These are phyloP conservation scores for Harpagus bidentatus DNA, from an alignment of 2,113 vertebrate species.

Conservation along the genomic window DNA sequence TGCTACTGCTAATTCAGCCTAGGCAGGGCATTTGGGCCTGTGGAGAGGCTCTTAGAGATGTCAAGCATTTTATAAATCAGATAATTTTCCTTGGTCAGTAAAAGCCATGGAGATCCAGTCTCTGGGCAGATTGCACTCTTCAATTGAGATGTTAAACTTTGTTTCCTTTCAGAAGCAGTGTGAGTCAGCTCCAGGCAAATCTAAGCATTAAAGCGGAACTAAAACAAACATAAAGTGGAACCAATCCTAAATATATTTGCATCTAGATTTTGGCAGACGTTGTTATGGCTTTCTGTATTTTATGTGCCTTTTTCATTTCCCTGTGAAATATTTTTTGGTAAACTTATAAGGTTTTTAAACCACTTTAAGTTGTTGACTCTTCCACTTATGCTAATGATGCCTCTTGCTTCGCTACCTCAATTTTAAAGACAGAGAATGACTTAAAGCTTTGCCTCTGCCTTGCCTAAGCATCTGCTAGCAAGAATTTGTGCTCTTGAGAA, in stretches of 20 bases:
- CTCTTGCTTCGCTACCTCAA: neutral
- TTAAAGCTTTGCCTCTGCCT: neutral
- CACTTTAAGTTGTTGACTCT: constrained; percentile 28
- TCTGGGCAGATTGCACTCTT: neutral
- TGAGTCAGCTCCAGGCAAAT: constrained; percentile 50
- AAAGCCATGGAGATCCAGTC: constrained; percentile 1
- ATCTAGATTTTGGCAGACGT: constrained; percentile 51
- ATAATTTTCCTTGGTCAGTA: constrained; percentile 38
- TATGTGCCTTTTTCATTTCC: constrained; percentile 26
- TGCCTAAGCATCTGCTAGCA: neutral
- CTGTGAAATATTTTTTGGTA: constrained; percentile 34
- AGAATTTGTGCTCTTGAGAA: neutral
- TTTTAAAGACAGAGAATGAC: neutral
- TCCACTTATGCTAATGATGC: neutral
- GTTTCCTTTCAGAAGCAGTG: neutral
- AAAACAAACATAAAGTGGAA: constrained; percentile 61
- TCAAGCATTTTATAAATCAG: constrained; percentile 36
- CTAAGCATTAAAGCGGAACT: neutral
- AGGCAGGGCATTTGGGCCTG: neutral
- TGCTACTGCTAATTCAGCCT: neutral
- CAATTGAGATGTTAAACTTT: constrained; percentile 38
- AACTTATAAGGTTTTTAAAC: constrained; percentile 14
- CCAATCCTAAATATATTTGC: constrained; percentile 50
- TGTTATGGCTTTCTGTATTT: constrained; percentile 30
- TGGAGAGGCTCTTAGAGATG: constrained; percentile 11